Conservation (phyloP, 1,140 invertebrate species). For the Magallana gigas region DNA sequence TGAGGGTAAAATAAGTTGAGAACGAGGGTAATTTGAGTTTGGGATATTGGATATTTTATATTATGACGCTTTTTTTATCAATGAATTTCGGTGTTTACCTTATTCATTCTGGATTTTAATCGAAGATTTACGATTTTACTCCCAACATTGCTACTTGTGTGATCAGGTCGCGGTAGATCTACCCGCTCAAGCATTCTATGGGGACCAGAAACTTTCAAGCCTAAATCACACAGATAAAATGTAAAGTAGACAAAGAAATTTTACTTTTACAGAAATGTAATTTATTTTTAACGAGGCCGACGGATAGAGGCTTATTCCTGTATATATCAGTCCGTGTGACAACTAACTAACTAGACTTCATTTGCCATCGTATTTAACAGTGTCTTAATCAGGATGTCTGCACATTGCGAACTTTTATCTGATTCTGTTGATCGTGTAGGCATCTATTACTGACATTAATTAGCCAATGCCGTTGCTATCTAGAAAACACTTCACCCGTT, state of each 20-base stretch:
- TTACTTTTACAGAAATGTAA: not conserved
- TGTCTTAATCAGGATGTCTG: not conserved
- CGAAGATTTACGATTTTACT: constrained; percentile 36
- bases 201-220: not conserved
- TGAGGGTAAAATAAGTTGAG: constrained; percentile 6
- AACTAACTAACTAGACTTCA: not conserved
- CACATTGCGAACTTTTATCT: constrained; percentile 14
- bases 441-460: constrained; percentile 33
- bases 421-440: constrained; percentile 26
- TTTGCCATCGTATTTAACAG: not conserved
- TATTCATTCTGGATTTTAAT: constrained; percentile 17
- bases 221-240: constrained; percentile 29
- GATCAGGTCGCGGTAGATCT: constrained; percentile 22
- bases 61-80: not conserved
- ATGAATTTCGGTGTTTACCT: not conserved
- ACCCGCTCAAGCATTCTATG: not conserved
- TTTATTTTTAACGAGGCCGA: constrained; percentile 20
- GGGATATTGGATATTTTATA: not conserved
- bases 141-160: constrained; percentile 27
- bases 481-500: constrained; percentile 5
- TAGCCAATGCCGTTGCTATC: not conserved
- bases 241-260: not conserved
- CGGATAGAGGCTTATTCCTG: not conserved
- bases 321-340: not conserved
- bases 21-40: not conserved